phyloP scores from a whole-genome alignment of 1,140 invertebrate species.

The Drosophila mayri region DNA sequence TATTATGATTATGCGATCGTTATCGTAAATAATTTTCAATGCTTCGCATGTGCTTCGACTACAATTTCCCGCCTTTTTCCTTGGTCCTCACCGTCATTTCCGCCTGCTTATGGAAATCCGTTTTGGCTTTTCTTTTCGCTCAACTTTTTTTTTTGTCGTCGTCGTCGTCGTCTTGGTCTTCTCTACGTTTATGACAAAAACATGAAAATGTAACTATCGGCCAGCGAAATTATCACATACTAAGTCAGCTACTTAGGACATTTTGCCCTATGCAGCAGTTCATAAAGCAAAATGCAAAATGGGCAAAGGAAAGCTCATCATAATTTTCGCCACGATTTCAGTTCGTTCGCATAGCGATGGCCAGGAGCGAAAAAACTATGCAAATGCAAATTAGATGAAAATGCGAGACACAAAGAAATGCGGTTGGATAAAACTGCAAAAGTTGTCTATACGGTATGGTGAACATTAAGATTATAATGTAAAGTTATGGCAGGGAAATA shows the following conservation, averaged over 20 bases:
- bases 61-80: constrained; percentile 32
- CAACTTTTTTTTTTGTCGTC: constrained; percentile 32
- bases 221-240: constrained; percentile 78
- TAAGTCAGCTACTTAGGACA: constrained; percentile 77
- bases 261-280: constrained; percentile 73
- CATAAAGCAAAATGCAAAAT: constrained; percentile 67
- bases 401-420: constrained; percentile 45
- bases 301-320: constrained; percentile 33
- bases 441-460: constrained; percentile 18
- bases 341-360: constrained; percentile 5
- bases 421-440: constrained; percentile 23
- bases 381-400: constrained; percentile 76
- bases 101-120: constrained; percentile 71
- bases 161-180: not conserved
- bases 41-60: constrained; percentile 78
- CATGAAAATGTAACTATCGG: constrained; percentile 80
- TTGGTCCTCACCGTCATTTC: constrained; percentile 13
- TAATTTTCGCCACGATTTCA: constrained; percentile 43
- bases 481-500: constrained; percentile 9
- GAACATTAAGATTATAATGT: not conserved
- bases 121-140: constrained; percentile 23
- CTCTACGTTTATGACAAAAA: constrained; percentile 54
- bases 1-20: constrained; percentile 84
- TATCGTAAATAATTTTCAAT: constrained; percentile 84
- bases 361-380: constrained; percentile 47